These are phyloP conservation scores for Omphaloscelis lunosa DNA, from an alignment of 2,888 invertebrate genomes.

Conservation along the genomic window DNA sequence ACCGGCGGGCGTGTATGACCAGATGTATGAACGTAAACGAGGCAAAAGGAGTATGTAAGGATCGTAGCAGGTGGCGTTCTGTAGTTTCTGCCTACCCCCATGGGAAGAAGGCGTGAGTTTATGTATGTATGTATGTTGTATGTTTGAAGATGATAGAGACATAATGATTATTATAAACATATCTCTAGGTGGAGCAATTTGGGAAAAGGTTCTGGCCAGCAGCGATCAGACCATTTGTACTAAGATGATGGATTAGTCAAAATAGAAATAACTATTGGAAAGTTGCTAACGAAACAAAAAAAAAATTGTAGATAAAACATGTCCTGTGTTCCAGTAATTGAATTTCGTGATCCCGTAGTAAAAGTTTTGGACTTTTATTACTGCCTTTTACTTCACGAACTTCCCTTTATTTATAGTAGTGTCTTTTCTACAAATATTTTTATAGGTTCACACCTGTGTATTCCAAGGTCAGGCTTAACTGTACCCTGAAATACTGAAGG, in stretches of 20 bases:
- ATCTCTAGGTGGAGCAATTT: too few relatives aligned
- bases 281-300: neutral
- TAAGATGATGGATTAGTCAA: too few relatives aligned
- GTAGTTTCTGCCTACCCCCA: too few relatives aligned
- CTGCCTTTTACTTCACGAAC: neutral
- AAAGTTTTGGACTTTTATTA: slow-evolving; percentile 49
- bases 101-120: too few relatives aligned
- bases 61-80: too few relatives aligned
- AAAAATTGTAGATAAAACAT: neutral
- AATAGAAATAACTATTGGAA: neutral
- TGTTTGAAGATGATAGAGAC: neutral
- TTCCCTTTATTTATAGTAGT: slow-evolving; percentile 31
- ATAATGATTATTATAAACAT: neutral
- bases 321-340: slow-evolving; percentile 15
- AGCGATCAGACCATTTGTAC: too few relatives aligned
- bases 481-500: slow-evolving; percentile 36
- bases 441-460: slow-evolving; percentile 21
- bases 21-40: too few relatives aligned
- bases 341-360: slow-evolving; percentile 29
- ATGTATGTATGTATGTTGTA: too few relatives aligned
- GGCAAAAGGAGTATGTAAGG: too few relatives aligned
- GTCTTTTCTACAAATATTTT: slow-evolving; percentile 44
- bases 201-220: too few relatives aligned
- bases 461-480: slow-evolving; percentile 20
- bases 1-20: too few relatives aligned